A percentile compares a stretch with the other conserved stretches of the same genome.
These are phyloP conservation scores for Melanocharis versteri DNA, from an alignment of 2,113 vertebrate species.

Conservation along the genomic window DNA sequence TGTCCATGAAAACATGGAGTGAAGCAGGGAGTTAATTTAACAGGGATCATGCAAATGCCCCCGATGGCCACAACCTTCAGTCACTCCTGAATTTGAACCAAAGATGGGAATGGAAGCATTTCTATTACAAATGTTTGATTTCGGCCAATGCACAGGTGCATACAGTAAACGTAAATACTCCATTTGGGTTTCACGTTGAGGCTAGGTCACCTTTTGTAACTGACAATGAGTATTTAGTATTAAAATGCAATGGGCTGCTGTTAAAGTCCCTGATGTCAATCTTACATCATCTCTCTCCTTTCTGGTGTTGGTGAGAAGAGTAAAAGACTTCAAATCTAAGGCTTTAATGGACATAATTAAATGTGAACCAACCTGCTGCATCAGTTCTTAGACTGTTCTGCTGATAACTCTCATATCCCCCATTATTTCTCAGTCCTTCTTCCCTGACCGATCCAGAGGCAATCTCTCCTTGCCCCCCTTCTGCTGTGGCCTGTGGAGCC, in stretches of 20 bases:
- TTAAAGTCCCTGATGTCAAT: not conserved
- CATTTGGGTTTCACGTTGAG: not conserved
- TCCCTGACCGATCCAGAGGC: not conserved
- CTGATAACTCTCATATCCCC: not conserved
- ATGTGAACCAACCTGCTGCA: not conserved
- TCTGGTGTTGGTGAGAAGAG: not conserved
- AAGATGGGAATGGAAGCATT: not conserved
- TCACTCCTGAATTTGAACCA: not conserved
- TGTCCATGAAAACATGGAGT: not conserved
- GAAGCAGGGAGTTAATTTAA: not conserved
- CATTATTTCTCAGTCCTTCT: not conserved
- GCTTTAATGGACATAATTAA: not conserved
- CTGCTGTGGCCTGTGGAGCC: not conserved
- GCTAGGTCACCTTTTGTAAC: not conserved
- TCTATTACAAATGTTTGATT: not conserved
- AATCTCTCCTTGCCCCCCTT: not conserved
- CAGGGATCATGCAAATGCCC: not conserved
- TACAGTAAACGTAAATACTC: not conserved
- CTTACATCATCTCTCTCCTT: not conserved
- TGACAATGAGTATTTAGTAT: not conserved
- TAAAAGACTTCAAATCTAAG: not conserved
- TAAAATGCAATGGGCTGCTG: not conserved
- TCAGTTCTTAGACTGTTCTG: not conserved
- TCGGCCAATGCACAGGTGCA: not conserved
- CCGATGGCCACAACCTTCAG: not conserved